phyloP scores from a whole-genome alignment of 2,888 invertebrate species.

The Drosophila paranaensis region DNA sequence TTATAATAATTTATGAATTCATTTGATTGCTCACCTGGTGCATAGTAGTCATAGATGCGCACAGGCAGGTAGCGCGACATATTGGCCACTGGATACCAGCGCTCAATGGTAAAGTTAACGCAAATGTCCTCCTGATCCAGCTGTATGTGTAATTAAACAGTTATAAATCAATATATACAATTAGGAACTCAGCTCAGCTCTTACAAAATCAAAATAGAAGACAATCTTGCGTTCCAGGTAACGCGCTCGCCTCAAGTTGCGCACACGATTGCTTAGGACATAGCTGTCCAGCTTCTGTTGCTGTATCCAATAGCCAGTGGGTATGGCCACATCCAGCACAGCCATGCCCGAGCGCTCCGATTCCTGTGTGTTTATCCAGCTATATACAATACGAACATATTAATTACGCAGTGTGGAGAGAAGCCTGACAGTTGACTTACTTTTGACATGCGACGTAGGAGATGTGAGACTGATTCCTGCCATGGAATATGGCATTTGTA shows the following conservation, averaged over 20 bases:
- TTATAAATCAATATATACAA: not conserved
- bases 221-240: conserved; percentile 92
- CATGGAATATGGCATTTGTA: conserved; percentile 91
- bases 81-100: conserved; percentile 98
- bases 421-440: conserved; percentile 85
- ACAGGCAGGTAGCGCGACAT: conserved; percentile 96
- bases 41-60: conserved; percentile 97
- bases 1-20: conserved; percentile 20
- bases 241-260: conserved; percentile 93
- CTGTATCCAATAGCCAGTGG: conserved; percentile 96
- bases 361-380: conserved; percentile 92
- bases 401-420: too few species aligned
- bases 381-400: conserved; percentile 73
- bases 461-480: conserved; percentile 97
- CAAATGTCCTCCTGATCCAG: conserved; percentile 94
- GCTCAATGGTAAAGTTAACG: conserved; percentile 95
- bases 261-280: conserved; percentile 91
- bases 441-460: conserved; percentile 94
- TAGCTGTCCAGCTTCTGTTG: conserved; percentile 95
- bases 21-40: conserved; percentile 89
- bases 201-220: conserved; percentile 97
- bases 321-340: conserved; percentile 93
- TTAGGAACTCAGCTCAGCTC: conserved; percentile 78
- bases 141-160: conserved; percentile 84
- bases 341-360: conserved; percentile 94